phyloP scores from a whole-genome alignment of 2,888 invertebrate species.

The Dinocampus coccinellae region DNA sequence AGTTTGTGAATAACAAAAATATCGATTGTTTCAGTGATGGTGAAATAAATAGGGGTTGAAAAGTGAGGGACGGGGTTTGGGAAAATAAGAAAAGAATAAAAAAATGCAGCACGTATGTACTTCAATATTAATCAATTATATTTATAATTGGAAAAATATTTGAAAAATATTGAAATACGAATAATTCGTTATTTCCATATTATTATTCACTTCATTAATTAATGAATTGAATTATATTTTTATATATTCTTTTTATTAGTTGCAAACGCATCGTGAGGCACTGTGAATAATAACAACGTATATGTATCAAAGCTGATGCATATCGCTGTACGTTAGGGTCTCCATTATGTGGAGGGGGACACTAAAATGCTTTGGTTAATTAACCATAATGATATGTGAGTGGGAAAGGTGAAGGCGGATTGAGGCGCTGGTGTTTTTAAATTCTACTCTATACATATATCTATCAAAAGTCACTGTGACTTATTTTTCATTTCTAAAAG shows the following conservation, averaged over 20 bases:
- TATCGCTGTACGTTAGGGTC: conserved; percentile 13
- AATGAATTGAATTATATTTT: conserved; percentile 3
- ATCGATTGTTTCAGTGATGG: not conserved
- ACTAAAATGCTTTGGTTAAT: conserved; percentile 1
- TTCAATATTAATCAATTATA: not conserved
- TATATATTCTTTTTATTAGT: conserved; percentile 7
- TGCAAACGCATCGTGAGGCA: conserved; percentile 21
- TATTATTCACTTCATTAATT: not conserved
- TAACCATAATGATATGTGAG: conserved; percentile 31
- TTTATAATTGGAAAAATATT: conserved; percentile 6
- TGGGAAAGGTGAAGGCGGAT: conserved; percentile 27
- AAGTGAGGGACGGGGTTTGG: not conserved
- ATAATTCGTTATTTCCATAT: not conserved
- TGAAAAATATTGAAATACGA: conserved; percentile 3
- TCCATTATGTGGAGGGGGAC: not conserved
- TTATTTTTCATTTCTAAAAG: not conserved
- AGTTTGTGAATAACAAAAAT: not conserved
- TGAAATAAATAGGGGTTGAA: not conserved
- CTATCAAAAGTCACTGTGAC: not conserved
- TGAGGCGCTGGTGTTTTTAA: conserved; percentile 13
- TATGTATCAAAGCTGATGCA: conserved; percentile 24
- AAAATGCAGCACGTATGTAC: not conserved
- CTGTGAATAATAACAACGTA: conserved; percentile 33
- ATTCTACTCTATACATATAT: conserved; percentile 13
- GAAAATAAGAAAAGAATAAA: not conserved